These are phyloP conservation scores for Drosophila meridiana DNA, from an alignment of 2,888 invertebrate genomes.

Conservation along the genomic window DNA sequence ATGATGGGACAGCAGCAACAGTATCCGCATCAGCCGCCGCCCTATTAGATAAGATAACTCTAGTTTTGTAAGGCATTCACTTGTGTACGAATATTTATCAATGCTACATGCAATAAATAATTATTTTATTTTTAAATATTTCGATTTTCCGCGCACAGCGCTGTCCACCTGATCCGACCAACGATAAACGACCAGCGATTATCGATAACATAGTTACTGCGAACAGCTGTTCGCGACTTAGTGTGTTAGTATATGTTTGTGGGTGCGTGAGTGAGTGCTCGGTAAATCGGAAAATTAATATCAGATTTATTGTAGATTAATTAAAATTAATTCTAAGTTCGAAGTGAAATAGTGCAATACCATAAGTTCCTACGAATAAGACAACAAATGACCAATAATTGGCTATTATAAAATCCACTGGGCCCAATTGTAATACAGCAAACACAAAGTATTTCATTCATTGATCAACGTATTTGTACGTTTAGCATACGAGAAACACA, in stretches of 20 bases:
- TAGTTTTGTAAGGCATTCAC: slow-evolving; percentile 45
- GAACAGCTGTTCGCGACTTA: slow-evolving; percentile 58
- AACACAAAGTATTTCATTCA: slow-evolving; percentile 57
- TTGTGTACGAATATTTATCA: slow-evolving; percentile 62
- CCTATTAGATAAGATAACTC: slow-evolving; percentile 53
- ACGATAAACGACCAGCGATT: slow-evolving; percentile 15
- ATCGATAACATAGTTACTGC: slow-evolving; percentile 42
- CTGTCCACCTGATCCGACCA: slow-evolving; percentile 29
- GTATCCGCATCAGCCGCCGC: slow-evolving; percentile 84
- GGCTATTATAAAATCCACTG: not conserved
- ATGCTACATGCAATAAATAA: slow-evolving; percentile 67
- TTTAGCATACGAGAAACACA: slow-evolving; percentile 5
- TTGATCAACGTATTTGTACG: slow-evolving; percentile 29
- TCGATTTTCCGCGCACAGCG: not conserved
- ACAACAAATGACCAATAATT: slow-evolving; percentile 1
- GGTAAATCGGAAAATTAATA: slow-evolving; percentile 37
- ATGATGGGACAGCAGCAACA: slow-evolving; percentile 84
- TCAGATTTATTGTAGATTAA: slow-evolving; percentile 32
- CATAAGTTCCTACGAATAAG: slow-evolving; percentile 43
- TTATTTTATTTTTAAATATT: slow-evolving; percentile 45
- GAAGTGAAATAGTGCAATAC: slow-evolving; percentile 44
- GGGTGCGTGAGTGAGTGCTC: slow-evolving; percentile 33
- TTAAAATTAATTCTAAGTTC: slow-evolving; percentile 48
- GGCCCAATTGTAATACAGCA: slow-evolving; percentile 7
- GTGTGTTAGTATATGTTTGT: slow-evolving; percentile 16